These are phyloP conservation scores for Meandrusa payeni DNA, from an alignment of 2,888 invertebrate genomes.

Conservation along the genomic window DNA sequence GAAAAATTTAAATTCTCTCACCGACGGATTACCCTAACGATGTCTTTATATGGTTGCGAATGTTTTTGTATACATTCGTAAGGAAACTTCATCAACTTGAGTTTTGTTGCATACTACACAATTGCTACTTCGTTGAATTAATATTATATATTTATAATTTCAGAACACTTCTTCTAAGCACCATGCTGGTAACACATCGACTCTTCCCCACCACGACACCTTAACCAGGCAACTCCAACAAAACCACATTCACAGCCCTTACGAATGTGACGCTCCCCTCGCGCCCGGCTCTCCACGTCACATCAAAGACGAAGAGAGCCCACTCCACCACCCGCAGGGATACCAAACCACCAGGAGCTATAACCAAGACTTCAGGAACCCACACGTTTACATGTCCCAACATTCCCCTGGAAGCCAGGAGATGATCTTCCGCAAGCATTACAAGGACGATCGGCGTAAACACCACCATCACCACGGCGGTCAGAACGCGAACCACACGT, in stretches of 20 bases:
- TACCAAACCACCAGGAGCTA: conserved; percentile 71
- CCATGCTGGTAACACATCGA: conserved; percentile 83
- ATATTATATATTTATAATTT: conserved; percentile 33
- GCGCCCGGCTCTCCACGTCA: conserved; percentile 73
- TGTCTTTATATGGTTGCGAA: too few relatives aligned
- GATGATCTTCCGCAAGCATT: conserved; percentile 72
- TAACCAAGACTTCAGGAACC: conserved; percentile 72
- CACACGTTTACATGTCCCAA: conserved; percentile 73
- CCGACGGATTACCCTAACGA: too few relatives aligned
- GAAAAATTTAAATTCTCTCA: too few relatives aligned
- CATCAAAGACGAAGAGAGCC: conserved; percentile 66
- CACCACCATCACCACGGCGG: conserved; percentile 79
- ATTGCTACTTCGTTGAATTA: background rate
- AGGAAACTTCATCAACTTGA: too few relatives aligned
- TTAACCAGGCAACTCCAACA: conserved; percentile 70
- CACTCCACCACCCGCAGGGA: conserved; percentile 63
- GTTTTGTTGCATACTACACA: too few relatives aligned
- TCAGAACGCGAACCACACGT: conserved; percentile 85
- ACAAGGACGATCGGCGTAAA: conserved; percentile 70
- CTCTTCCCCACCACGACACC: conserved; percentile 84
- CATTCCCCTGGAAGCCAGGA: conserved; percentile 72
- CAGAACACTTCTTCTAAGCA: conserved; percentile 95
- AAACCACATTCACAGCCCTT: conserved; percentile 78
- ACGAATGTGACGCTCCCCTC: conserved; percentile 72
- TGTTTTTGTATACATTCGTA: too few relatives aligned